Base-by-base conservation (phyloP, 1,140 invertebrate species). In the Drosophila aff. region DNA sequence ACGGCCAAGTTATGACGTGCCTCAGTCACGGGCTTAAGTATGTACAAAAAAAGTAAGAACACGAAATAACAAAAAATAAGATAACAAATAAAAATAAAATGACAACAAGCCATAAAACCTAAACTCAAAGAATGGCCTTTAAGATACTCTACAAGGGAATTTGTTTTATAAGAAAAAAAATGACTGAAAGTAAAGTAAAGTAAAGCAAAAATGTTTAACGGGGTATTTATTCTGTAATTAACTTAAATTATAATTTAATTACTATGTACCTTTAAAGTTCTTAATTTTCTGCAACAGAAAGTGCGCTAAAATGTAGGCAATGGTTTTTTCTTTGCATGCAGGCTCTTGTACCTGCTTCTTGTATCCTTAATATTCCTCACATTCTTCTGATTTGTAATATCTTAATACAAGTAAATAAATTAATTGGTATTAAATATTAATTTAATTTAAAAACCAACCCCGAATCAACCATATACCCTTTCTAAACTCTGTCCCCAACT, bases 1-100 rank as follows among this genome's bases (percentile, higher is more conserved):
- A 87, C 78, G 84, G 81, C 72, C 69, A 87, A 83, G 77, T 87
- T 87, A 87, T 87, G 84, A 87, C 84, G 84, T 89, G 84, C 81
- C 84, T 82, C 81, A 74, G 73, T 82, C 82, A 79, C 73, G 68
- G 81, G 77, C 72, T 81, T 73, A 79, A 67, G 46, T 82, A 86
- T 66, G 52, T 58, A 66, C 66, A 62, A 4, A 49, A 55, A 28
- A 57, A 62, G 62, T 46, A 52, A 52, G 5, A 43, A 52, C n/a
- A 44, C 28, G n/a, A 52, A 33, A 33, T n/a, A 52, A 52, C 49
- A n/a, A 58, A 38, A 50, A 40, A 73, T 23, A 71, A 55, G 49
- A 53, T 53, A 58, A 69, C 36, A 72, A 72, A 41, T 71, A 18
- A 57, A 57, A 46, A 40, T 69, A 46, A 47, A 72, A 59, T 44